Evolutionary conservation across 2,113 vertebrate species (phyloP).

Genomic region (Pholis gunnellus): DNA sequence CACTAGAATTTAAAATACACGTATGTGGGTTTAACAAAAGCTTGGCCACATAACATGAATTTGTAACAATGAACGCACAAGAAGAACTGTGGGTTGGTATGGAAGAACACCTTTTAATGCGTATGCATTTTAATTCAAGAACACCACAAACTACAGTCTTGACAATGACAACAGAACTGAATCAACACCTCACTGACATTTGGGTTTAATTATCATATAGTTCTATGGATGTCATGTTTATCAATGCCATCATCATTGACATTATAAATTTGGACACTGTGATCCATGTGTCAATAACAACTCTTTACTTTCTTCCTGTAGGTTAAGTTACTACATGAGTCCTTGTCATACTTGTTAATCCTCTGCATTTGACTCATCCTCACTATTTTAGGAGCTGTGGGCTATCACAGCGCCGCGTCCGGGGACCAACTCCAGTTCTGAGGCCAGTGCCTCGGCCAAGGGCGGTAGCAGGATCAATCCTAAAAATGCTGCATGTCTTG

Average conservation of each 20-base stretch:
- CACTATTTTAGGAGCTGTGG: slow-evolving; percentile 73
- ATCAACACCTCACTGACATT: neutral
- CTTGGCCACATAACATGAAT: neutral
- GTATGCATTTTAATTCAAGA: neutral
- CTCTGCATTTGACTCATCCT: slow-evolving; percentile 19
- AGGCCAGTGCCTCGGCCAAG: slow-evolving; percentile 53
- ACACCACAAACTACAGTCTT: neutral
- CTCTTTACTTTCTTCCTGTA: slow-evolving; percentile 1
- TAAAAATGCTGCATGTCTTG: slow-evolving; percentile 62
- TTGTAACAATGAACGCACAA: neutral
- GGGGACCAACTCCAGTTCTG: slow-evolving; percentile 73
- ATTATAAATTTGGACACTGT: neutral
- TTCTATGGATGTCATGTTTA: neutral
- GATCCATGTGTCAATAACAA: neutral
- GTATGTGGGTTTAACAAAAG: neutral
- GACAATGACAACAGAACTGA: neutral
- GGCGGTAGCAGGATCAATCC: slow-evolving; percentile 62
- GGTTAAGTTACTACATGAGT: slow-evolving; percentile 7
- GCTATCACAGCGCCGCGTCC: slow-evolving; percentile 72
- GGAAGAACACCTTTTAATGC: neutral
- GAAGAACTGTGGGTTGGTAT: neutral
- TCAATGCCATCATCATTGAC: too few species aligned
- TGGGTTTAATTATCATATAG: neutral
- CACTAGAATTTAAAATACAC: neutral
- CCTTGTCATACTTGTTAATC: slow-evolving; percentile 8